Evolutionary conservation across 2,797 vertebrate species (phyloP).

Genomic region (Numenius phaeopus): DNA sequence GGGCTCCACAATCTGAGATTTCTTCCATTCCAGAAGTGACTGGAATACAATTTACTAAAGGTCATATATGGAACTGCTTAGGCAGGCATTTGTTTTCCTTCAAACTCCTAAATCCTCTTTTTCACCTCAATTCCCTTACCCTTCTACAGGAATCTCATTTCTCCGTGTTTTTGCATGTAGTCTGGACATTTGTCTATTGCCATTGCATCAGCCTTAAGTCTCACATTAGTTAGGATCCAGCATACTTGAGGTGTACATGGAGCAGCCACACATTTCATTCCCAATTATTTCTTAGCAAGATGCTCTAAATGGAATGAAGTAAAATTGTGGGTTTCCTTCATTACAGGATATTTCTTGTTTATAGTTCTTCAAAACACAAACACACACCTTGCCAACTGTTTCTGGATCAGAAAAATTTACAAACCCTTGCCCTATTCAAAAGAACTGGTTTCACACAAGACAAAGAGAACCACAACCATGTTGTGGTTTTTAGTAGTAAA

Average conservation of each 20-base stretch:
- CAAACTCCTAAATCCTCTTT: neutral
- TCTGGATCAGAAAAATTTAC: neutral
- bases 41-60: neutral
- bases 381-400: neutral
- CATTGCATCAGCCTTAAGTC: neutral
- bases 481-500: constrained; percentile 8
- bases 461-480: constrained; percentile 19
- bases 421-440: neutral
- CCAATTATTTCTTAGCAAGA: neutral
- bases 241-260: neutral
- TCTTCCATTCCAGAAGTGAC: constrained; percentile 4
- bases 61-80: neutral
- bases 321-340: neutral
- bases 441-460: neutral
- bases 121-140: neutral
- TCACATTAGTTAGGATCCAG: neutral
- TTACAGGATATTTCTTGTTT: neutral
- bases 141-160: neutral
- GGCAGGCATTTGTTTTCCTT: neutral
- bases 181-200: neutral
- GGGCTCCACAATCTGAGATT: neutral
- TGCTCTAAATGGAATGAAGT: neutral
- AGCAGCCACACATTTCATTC: neutral
- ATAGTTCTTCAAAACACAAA: constrained; percentile 7
- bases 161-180: neutral